These are phyloP conservation scores for Bugula neritina DNA, from an alignment of 2,888 invertebrate genomes.

Conservation along the genomic window DNA sequence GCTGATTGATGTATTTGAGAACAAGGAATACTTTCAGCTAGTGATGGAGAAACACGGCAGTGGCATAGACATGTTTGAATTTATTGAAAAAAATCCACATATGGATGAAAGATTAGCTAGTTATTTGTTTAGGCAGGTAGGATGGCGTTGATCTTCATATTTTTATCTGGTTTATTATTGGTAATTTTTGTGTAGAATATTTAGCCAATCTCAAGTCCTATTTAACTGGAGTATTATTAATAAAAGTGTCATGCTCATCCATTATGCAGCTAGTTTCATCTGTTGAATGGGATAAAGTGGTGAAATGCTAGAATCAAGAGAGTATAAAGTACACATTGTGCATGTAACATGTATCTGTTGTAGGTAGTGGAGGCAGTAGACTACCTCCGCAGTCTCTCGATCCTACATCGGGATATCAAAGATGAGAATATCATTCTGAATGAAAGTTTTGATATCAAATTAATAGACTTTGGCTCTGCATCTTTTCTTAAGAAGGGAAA, in stretches of 20 bases:
- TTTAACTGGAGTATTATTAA: too few species aligned
- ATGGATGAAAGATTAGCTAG: conserved; percentile 66
- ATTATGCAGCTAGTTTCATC: too few species aligned
- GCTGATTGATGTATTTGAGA: conserved; percentile 65
- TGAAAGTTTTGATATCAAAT: conserved; percentile 65
- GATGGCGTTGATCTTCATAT: too few species aligned
- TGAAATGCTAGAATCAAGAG: too few species aligned
- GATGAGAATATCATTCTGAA: conserved; percentile 72
- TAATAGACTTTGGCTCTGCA: conserved; percentile 73
- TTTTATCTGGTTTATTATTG: too few species aligned
- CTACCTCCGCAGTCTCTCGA: conserved; percentile 62
- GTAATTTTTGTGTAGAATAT: too few species aligned
- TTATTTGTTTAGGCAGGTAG: conserved; percentile 68
- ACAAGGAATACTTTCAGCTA: conserved; percentile 66
- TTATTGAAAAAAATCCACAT: conserved; percentile 65
- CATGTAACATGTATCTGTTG: too few species aligned
- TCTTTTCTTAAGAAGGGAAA: conserved; percentile 61
- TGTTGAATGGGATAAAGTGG: too few species aligned
- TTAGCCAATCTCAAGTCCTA: too few species aligned
- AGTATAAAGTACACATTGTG: too few species aligned
- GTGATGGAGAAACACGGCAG: conserved; percentile 72
- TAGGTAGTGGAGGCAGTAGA: conserved; percentile 67
- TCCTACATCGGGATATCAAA: conserved; percentile 69
- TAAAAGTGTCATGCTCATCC: too few species aligned
- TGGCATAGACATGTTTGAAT: conserved; percentile 73